Evolutionary conservation across 2,888 invertebrate species (phyloP), one percentile per base, ranked within the genome.

Genomic region (Dicranocentrus wangi): DNA sequence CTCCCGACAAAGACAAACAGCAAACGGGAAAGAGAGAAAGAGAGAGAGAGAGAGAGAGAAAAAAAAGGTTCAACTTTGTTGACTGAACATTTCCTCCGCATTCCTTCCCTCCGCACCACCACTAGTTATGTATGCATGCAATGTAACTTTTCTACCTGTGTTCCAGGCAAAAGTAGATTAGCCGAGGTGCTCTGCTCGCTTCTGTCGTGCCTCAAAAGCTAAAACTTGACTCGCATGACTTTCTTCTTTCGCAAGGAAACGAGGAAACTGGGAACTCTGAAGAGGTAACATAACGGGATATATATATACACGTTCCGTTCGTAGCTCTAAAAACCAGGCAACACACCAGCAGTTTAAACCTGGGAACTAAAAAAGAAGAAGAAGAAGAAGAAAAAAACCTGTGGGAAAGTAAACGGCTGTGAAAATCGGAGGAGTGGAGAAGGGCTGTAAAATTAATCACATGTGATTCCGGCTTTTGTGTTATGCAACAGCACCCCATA

Each of bases 391-490:
- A 72, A 72, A 23, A 51, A 63, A 63, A 63, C 53, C 53, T 65
- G 73, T 73, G 65, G 73, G 73, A 73, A 51, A 27, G 47, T 28
- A 53, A n/a, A 47, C 8, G 13, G 42, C 51, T 72, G 73, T 25
- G 55, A 66, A 42, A 43, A 55, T 42, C 60, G 65, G 27, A 43
- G 61, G 27, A 66, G 32, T 61, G 61, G 17, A 61, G 32, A 8
- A 23, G n/a, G 55, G 23, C 66, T 25, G 75, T 63, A 66, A 75
- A 66, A 75, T 75, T 75, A 75, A 75, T 75, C 66, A 75, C 75
- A 66, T 42, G 55, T 15, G 66, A 75, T 66, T 58, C 66, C 75
- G 27, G 42, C 47, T 21, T 43, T 65, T 15, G n/a, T 55, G 75
- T 25, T 66, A 43, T 58, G 27, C 39, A 65, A 55, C 73, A 65